Base-by-base conservation (phyloP, 2,113 vertebrate species). In the Onychorhynchus coronatus region DNA sequence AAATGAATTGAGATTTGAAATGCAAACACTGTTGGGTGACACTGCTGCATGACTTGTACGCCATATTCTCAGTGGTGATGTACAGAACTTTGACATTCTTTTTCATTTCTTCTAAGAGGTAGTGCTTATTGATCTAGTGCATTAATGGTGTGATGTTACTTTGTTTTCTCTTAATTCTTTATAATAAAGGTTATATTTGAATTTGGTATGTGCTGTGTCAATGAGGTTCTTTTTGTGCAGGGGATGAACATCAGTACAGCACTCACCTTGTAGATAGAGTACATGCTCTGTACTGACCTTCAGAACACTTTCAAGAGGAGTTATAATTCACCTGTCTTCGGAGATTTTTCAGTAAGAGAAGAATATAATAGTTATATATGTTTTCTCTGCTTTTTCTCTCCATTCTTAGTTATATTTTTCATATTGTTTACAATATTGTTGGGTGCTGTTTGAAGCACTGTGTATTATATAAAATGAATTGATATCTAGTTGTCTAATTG, bases 181-280 rank as follows among this genome's bases (percentile, higher is more conserved):
- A 3, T 10, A 14, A 5, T n/a, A 18, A 56, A 39, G 22, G 2
- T 49, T 67, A 6, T 44, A 8, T 46, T 80, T 41, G 47, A 19
- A 19, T 67, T 27, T 31, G 14, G 2, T 21, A 19, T 0, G 0
- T 56, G 16, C 18, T 71, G 9, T 75, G 50, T 49, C 37, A 83
- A 1, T 16, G 74, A 12, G 14, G 12, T 17, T 37, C 7, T 35
- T 81, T 33, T 27, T 14, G 55, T 74, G 25, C 6, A 39, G 8
- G 12, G 6, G 2, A 9, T 78, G 21, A 53, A 24, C 31, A 44
- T 71, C 12, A 18, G 22, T 33, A 9, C 0, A 0, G 15, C 6
- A 1, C 30, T 77, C 5, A 12, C 21, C 9, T 44, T 76, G 24
- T 33, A 37, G 28, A 53, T 84, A 7, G 24, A 77, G 6, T 56